A percentile compares a stretch with the other conserved stretches of the same genome.
Conservation (phyloP, 2,797 vertebrate species). For the Lithobates pipiens region DNA sequence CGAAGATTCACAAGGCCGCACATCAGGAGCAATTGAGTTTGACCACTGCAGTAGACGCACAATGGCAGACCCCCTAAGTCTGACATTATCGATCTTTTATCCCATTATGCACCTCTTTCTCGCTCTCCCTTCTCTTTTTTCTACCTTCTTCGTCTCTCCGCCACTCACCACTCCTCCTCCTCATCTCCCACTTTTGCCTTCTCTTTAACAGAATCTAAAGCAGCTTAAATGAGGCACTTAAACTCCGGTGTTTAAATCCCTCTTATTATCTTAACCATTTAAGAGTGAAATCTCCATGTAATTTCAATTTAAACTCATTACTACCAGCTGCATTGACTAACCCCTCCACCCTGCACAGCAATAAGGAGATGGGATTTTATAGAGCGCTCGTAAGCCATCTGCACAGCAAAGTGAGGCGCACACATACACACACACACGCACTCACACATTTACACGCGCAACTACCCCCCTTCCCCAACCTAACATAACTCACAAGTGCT, state of each 20-base stretch:
- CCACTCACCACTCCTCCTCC: not conserved
- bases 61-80: constrained; percentile 38
- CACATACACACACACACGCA: not conserved
- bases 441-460: constrained; percentile 26
- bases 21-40: not conserved
- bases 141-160: constrained; percentile 1
- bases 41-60: constrained; percentile 12
- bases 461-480: not conserved
- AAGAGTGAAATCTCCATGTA: constrained; percentile 61
- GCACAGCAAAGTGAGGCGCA: not conserved
- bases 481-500: constrained; percentile 48
- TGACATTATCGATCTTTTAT: constrained; percentile 19
- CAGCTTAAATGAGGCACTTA: constrained; percentile 56
- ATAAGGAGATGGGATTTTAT: constrained; percentile 43
- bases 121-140: constrained; percentile 8
- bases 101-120: constrained; percentile 20
- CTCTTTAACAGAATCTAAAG: constrained; percentile 42
- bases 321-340: constrained; percentile 58
- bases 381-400: constrained; percentile 44
- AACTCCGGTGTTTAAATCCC: constrained; percentile 59
- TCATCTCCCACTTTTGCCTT: constrained; percentile 5
- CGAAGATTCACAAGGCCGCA: not conserved
- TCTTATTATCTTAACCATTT: constrained; percentile 62
- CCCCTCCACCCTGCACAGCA: constrained; percentile 33
- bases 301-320: constrained; percentile 62